Conservation (phyloP, 2,113 vertebrate species). For the Atractosteus spatula region DNA sequence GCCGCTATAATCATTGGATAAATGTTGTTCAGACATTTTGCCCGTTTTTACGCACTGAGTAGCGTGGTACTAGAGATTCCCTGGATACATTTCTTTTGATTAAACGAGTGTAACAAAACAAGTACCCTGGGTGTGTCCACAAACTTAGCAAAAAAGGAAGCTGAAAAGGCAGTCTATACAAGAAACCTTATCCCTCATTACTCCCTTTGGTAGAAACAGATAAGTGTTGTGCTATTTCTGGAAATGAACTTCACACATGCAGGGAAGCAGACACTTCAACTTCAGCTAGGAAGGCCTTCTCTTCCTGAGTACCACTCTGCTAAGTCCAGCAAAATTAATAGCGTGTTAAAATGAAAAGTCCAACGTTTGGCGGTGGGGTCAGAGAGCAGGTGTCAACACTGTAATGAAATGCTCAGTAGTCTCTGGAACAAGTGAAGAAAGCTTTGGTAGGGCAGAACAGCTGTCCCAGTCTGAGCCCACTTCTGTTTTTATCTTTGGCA, state of each 20-base stretch:
- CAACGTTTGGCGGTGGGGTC: slow-evolving; percentile 4
- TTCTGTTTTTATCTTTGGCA: background rate
- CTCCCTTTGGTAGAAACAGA: slow-evolving; percentile 10
- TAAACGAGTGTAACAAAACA: background rate
- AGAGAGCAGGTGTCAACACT: slow-evolving; percentile 2
- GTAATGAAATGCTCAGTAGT: background rate
- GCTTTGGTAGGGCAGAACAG: slow-evolving; percentile 9
- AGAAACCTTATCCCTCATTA: background rate
- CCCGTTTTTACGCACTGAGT: too few species aligned
- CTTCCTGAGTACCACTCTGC: too few species aligned
- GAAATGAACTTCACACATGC: background rate
- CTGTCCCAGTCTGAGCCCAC: slow-evolving; percentile 5
- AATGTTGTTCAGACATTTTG: too few species aligned
- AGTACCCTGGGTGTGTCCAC: background rate
- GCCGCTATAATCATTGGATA: too few species aligned
- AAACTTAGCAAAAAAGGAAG: background rate
- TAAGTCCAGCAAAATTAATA: slow-evolving; percentile 10
- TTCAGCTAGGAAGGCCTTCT: slow-evolving; percentile 6
- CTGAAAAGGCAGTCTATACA: background rate
- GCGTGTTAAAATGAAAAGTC: slow-evolving; percentile 16
- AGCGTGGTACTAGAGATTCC: too few species aligned
- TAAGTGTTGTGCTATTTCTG: background rate
- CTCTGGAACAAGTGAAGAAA: slow-evolving; percentile 5
- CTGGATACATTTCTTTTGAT: too few species aligned
- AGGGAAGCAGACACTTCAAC: background rate